phyloP scores from a whole-genome alignment of 2,888 invertebrate genomes.

The Pammene fasciana region DNA sequence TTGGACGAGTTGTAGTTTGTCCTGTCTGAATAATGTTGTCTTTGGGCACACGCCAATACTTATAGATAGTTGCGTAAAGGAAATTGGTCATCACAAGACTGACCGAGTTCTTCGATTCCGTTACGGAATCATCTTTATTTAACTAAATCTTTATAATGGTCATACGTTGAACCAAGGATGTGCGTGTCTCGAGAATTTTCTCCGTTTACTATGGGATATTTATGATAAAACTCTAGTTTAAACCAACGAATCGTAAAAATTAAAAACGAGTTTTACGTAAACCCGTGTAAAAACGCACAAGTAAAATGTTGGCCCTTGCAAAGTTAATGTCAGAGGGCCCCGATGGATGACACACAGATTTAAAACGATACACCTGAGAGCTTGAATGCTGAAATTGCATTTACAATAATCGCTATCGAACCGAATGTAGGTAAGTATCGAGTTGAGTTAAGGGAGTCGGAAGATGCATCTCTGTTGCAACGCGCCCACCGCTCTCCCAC shows the following conservation, averaged over 20 bases:
- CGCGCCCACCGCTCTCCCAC: constrained; percentile 59
- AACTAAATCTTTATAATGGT: neutral
- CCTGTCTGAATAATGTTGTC: constrained; percentile 45
- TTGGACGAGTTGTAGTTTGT: constrained; percentile 42
- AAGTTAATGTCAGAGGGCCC: neutral
- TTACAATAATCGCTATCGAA: constrained; percentile 19
- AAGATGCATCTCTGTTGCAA: constrained; percentile 49
- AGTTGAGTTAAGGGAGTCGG: constrained; percentile 34
- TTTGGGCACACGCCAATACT: constrained; percentile 53
- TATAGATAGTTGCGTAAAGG: constrained; percentile 42
- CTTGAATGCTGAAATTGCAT: neutral
- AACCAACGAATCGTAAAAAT: neutral
- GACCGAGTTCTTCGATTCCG: constrained; percentile 25
- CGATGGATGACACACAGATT: neutral
- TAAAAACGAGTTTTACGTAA: neutral
- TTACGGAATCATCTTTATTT: constrained; percentile 23
- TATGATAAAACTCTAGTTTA: neutral
- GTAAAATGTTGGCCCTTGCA: too few species aligned
- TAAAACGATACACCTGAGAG: neutral
- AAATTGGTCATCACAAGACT: constrained; percentile 36
- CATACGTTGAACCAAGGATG: neutral
- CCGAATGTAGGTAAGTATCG: constrained; percentile 1
- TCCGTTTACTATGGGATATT: too few species aligned
- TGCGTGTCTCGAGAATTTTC: too few species aligned
- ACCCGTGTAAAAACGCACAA: too few species aligned